These are phyloP conservation scores for Danaus plexippus DNA, from an alignment of 1,140 invertebrate species.

Conservation along the genomic window DNA sequence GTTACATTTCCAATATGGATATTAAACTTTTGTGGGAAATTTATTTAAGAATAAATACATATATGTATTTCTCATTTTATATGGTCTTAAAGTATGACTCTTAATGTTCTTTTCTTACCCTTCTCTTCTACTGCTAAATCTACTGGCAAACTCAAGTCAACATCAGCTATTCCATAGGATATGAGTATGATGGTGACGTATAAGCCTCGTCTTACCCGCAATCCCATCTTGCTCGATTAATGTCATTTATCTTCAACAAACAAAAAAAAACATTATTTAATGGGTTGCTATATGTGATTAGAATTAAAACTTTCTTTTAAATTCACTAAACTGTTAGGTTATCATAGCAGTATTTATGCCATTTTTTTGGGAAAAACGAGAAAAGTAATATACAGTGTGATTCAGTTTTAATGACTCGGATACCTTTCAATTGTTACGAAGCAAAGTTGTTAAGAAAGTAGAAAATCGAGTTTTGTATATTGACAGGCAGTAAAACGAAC, in stretches of 20 bases:
- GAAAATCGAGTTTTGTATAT: slow-evolving; percentile 8
- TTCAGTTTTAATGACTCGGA: too few species aligned
- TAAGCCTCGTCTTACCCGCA: slow-evolving; percentile 50
- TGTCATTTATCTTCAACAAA: slow-evolving; percentile 61
- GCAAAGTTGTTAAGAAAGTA: slow-evolving; percentile 13
- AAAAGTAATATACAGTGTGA: too few species aligned
- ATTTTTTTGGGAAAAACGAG: too few species aligned
- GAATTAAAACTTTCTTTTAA: too few species aligned
- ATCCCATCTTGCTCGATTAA: slow-evolving; percentile 50
- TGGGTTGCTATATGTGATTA: too few species aligned
- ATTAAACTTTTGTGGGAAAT: background rate
- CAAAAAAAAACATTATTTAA: background rate
- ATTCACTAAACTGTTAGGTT: too few species aligned
- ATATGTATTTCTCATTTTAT: background rate
- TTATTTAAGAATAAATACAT: slow-evolving; percentile 4
- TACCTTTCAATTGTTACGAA: too few species aligned
- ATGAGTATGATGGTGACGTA: slow-evolving; percentile 49
- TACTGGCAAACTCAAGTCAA: slow-evolving; percentile 50
- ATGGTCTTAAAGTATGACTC: slow-evolving; percentile 6
- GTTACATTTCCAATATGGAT: too few species aligned
- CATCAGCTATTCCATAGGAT: slow-evolving; percentile 63
- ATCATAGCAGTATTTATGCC: too few species aligned
- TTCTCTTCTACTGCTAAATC: slow-evolving; percentile 61
- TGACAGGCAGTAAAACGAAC: slow-evolving; percentile 7
- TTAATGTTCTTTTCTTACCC: slow-evolving; percentile 30